Conservation (phyloP, 2,888 invertebrate genomes). For the Ctenicera cuprea region DNA sequence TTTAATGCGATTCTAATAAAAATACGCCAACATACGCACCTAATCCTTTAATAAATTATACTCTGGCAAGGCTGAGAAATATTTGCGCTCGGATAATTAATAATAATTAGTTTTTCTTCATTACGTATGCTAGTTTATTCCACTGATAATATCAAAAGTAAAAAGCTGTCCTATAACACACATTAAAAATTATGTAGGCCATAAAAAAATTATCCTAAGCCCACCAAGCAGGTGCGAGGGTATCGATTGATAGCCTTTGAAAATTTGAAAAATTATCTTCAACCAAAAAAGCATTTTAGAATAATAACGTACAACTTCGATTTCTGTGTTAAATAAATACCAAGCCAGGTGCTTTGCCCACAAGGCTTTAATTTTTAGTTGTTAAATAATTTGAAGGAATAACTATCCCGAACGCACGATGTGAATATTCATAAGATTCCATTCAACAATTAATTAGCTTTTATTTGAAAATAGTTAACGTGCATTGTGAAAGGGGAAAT, state of each 20-base stretch:
- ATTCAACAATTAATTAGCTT: background rate
- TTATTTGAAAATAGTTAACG: background rate
- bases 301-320: constrained; percentile 19
- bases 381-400: background rate
- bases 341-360: constrained; percentile 1
- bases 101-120: constrained; percentile 27
- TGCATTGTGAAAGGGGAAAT: too few species aligned
- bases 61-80: constrained; percentile 13
- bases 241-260: constrained; percentile 24
- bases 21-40: constrained; percentile 31
- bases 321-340: constrained; percentile 17
- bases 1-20: constrained; percentile 47
- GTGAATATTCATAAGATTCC: constrained; percentile 13
- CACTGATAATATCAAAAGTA: constrained; percentile 17
- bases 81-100: constrained; percentile 25
- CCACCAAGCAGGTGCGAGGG: constrained; percentile 8
- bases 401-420: constrained; percentile 3
- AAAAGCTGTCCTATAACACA: constrained; percentile 14
- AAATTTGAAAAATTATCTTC: constrained; percentile 24
- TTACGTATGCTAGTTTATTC: constrained; percentile 16
- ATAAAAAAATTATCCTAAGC: constrained; percentile 5
- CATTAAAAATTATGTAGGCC: constrained; percentile 21
- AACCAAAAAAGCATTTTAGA: constrained; percentile 4
- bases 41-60: constrained; percentile 33
- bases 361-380: background rate